phyloP scores from a whole-genome alignment of 2,888 invertebrate species.

The Meandrusa payeni region DNA sequence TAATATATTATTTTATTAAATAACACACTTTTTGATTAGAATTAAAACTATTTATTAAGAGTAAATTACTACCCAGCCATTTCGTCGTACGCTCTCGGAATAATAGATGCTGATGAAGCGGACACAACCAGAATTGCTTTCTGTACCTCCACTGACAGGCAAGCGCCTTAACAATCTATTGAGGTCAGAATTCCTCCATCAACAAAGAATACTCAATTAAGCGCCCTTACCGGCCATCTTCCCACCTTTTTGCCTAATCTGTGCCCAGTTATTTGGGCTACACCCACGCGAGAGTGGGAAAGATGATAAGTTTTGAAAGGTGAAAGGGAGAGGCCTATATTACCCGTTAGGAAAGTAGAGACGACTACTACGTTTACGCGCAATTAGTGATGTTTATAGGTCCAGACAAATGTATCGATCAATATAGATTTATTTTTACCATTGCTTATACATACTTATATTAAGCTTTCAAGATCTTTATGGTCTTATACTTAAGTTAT shows the following conservation, averaged over 20 bases:
- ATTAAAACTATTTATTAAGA: too few species aligned
- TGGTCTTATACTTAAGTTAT: too few species aligned
- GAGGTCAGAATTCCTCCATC: constrained; percentile 37
- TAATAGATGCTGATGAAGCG: constrained; percentile 9
- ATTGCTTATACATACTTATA: too few species aligned
- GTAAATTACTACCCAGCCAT: constrained; percentile 6
- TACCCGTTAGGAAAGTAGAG: constrained; percentile 70
- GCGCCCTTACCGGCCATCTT: constrained; percentile 43
- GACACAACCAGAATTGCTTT: constrained; percentile 14
- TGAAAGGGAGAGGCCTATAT: constrained; percentile 41
- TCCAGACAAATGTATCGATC: constrained; percentile 23
- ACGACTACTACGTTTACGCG: constrained; percentile 74
- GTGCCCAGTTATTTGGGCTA: constrained; percentile 51
- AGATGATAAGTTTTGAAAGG: constrained; percentile 30
- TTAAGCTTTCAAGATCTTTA: too few species aligned
- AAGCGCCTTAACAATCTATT: constrained; percentile 42
- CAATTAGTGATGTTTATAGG: constrained; percentile 46
- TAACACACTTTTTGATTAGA: too few species aligned
- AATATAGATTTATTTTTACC: too few species aligned
- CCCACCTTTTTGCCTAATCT: constrained; percentile 46
- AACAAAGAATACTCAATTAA: constrained; percentile 52
- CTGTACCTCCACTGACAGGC: constrained; percentile 21
- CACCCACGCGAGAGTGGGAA: constrained; percentile 59
- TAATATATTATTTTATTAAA: too few species aligned
- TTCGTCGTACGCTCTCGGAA: background rate